A percentile compares a stretch with the other conserved stretches of the same genome.
Conservation (phyloP, 2,113 vertebrate genomes). For the Ptilonorhynchus violaceus region DNA sequence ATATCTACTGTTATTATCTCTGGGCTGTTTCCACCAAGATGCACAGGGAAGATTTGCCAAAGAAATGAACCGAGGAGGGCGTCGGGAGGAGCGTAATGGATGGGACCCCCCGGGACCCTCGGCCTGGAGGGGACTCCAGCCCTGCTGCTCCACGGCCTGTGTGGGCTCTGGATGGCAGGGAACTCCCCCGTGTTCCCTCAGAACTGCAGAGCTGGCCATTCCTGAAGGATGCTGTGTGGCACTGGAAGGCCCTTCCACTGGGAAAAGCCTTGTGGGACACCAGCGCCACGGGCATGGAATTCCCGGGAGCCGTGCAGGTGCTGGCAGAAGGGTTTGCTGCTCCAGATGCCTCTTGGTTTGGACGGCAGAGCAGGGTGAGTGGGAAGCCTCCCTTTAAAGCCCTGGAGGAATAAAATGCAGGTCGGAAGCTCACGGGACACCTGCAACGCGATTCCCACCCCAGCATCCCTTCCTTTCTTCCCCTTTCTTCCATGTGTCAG, state of each 20-base stretch:
- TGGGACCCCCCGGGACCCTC: not conserved
- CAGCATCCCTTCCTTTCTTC: not conserved
- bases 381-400: not conserved
- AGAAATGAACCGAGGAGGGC: not conserved
- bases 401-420: not conserved
- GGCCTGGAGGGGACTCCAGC: not conserved
- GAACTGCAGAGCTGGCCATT: not conserved
- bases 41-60: not conserved
- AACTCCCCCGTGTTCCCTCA: not conserved
- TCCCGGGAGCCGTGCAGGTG: not conserved
- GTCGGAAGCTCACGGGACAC: not conserved
- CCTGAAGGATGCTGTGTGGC: not conserved
- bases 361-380: not conserved
- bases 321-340: not conserved
- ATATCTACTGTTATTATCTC: slow-evolving; percentile 37
- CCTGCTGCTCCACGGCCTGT: not conserved
- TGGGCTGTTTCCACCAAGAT: not conserved
- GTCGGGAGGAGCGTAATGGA: not conserved
- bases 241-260: fast-evolving
- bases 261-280: not conserved
- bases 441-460: not conserved
- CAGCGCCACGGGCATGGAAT: fast-evolving
- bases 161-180: not conserved
- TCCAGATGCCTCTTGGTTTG: not conserved
- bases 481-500: not conserved